A percentile compares a stretch with the other conserved stretches of the same genome.
Conservation (phyloP, 2,888 invertebrate genomes). For the Lycaena phlaeas region DNA sequence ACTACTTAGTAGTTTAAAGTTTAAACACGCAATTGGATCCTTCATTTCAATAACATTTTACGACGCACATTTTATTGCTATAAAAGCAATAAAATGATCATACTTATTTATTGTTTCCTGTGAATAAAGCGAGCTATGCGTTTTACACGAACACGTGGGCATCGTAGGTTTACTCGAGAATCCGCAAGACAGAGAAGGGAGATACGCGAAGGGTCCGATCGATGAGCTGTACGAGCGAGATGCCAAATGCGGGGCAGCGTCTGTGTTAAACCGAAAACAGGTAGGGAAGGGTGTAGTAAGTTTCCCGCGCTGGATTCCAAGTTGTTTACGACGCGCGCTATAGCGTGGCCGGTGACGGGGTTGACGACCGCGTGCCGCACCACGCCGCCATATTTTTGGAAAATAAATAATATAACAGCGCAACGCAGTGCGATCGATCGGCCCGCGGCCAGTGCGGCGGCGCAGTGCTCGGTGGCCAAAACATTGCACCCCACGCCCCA, state of each 20-base stretch:
- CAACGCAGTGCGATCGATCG: slow-evolving; percentile 58
- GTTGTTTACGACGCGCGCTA: slow-evolving; percentile 57
- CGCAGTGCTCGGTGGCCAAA: slow-evolving; percentile 45
- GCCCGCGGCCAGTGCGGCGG: slow-evolving; percentile 50
- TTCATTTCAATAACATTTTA: not conserved
- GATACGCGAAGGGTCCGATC: not conserved
- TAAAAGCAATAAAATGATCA: slow-evolving; percentile 4
- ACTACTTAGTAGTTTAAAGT: too few relatives aligned
- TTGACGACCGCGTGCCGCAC: slow-evolving; percentile 53
- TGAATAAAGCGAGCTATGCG: slow-evolving; percentile 8
- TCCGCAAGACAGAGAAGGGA: slow-evolving; percentile 17
- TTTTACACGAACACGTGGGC: slow-evolving; percentile 23
- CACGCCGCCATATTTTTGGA: slow-evolving; percentile 64
- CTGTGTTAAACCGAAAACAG: slow-evolving; percentile 26
- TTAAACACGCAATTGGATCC: too few relatives aligned
- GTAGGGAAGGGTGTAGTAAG: slow-evolving; percentile 33
- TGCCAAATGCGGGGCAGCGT: slow-evolving; percentile 14
- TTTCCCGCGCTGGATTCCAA: slow-evolving; percentile 51
- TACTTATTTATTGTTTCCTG: slow-evolving; percentile 7
- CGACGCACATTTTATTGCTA: not conserved
- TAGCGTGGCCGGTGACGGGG: slow-evolving; percentile 39
- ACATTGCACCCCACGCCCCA: slow-evolving; percentile 45
- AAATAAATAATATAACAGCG: slow-evolving; percentile 65
- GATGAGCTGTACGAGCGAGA: slow-evolving; percentile 15
- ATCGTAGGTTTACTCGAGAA: slow-evolving; percentile 14